A percentile compares a stretch with the other conserved stretches of the same genome.
These are phyloP conservation scores for Eucriotettix oculatus DNA, from an alignment of 2,888 invertebrate genomes.

Conservation along the genomic window DNA sequence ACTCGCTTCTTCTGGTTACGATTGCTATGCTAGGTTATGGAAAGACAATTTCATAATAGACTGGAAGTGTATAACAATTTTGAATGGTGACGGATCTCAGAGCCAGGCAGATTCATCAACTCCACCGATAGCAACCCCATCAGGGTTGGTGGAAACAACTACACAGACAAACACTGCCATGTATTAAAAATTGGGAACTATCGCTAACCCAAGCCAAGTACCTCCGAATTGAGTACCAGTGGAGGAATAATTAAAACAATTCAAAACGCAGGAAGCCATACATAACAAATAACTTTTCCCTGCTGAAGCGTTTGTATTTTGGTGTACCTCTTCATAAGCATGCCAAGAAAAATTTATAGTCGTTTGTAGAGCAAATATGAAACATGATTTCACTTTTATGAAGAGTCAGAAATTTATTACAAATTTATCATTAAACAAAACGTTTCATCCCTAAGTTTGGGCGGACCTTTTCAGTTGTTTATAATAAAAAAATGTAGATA, in stretches of 20 bases:
- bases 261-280: too few relatives aligned
- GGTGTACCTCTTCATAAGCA: too few relatives aligned
- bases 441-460: too few relatives aligned
- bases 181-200: constrained; percentile 66
- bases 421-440: too few relatives aligned
- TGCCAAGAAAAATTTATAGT: too few relatives aligned
- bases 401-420: too few relatives aligned
- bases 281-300: too few relatives aligned
- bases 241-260: not conserved
- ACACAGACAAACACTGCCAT: constrained; percentile 35
- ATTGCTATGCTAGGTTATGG: constrained; percentile 89
- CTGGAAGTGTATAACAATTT: constrained; percentile 77
- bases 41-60: constrained; percentile 37
- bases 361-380: too few relatives aligned
- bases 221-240: constrained; percentile 26
- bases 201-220: constrained; percentile 56
- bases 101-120: constrained; percentile 23
- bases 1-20: constrained; percentile 88
- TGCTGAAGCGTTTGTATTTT: too few relatives aligned
- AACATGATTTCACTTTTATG: too few relatives aligned
- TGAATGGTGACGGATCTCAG: constrained; percentile 58
- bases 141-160: not conserved
- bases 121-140: not conserved
- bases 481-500: too few relatives aligned
- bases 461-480: too few relatives aligned